Percentiles rank a stretch among this genome's conserved stretches.
phyloP scores from a whole-genome alignment of 2,888 invertebrate species.

The Griposia aprilina region DNA sequence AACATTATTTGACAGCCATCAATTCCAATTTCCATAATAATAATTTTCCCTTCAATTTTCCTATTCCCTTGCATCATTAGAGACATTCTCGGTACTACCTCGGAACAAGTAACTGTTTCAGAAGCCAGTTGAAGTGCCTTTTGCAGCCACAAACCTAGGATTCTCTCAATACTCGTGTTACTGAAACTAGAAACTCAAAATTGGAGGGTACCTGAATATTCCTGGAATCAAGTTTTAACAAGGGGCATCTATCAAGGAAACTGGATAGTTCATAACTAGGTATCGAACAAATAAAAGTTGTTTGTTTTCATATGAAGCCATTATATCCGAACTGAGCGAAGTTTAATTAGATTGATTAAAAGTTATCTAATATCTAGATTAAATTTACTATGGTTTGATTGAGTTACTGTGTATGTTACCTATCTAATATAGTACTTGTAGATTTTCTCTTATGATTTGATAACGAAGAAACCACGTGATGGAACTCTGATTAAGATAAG shows the following conservation, averaged over 20 bases:
- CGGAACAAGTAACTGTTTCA: slow-evolving; percentile 26
- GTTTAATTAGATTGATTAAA: slow-evolving; percentile 38
- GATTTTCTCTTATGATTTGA: no score
- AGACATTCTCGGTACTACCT: slow-evolving; percentile 24
- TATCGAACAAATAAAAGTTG: slow-evolving; percentile 37
- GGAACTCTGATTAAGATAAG: no score
- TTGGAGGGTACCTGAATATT: slow-evolving; percentile 41
- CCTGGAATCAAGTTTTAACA: slow-evolving; percentile 69
- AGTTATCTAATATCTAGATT: slow-evolving; percentile 2
- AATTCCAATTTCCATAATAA: slow-evolving; percentile 60
- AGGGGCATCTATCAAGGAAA: slow-evolving; percentile 51
- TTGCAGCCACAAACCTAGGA: slow-evolving; percentile 11
- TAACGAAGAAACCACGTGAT: no score
- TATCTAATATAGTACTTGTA: no score
- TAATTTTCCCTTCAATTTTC: slow-evolving; percentile 45
- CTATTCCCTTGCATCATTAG: slow-evolving; percentile 37
- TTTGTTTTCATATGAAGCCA: slow-evolving; percentile 18
- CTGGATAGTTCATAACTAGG: slow-evolving; percentile 40
- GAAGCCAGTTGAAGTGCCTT: slow-evolving; percentile 7
- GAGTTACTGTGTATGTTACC: not conserved
- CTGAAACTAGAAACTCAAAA: slow-evolving; percentile 62
- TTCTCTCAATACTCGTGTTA: slow-evolving; percentile 42
- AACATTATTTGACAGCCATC: slow-evolving; percentile 54
- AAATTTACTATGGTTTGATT: not conserved
- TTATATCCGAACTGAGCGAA: slow-evolving; percentile 18